phyloP scores from a whole-genome alignment of 2,888 invertebrate species.

The Phanerotoma sp. region DNA sequence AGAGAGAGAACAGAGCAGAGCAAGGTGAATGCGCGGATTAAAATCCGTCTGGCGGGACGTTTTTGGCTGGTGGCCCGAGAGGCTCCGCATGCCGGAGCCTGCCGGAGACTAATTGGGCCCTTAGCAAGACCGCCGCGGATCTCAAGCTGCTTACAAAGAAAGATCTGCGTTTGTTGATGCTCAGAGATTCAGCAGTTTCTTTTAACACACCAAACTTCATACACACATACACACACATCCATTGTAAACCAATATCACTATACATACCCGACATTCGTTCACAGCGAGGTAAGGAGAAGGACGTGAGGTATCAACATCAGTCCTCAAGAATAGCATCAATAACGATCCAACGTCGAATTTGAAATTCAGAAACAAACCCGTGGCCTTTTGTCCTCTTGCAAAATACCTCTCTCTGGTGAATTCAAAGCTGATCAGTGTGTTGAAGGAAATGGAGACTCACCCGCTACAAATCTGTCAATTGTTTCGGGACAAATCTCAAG shows the following conservation, averaged over 20 bases:
- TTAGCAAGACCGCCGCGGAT: slow-evolving; percentile 45
- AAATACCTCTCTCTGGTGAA: slow-evolving; percentile 15
- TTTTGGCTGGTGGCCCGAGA: slow-evolving; percentile 49
- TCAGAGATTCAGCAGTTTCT: no score
- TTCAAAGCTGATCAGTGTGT: no score
- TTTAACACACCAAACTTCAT: no score
- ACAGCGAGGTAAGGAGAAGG: no score
- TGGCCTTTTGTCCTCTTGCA: slow-evolving; percentile 44
- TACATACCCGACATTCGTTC: no score
- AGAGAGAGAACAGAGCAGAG: neutral
- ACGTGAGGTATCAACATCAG: no score
- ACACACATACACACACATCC: no score
- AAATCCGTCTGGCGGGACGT: slow-evolving; percentile 46
- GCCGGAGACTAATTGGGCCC: slow-evolving; percentile 57
- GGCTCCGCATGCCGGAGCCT: slow-evolving; percentile 46
- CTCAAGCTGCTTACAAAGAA: no score
- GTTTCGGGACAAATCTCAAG: slow-evolving; percentile 53
- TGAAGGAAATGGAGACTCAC: slow-evolving; percentile 26
- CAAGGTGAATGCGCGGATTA: slow-evolving; percentile 42
- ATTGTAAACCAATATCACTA: no score
- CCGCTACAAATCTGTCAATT: slow-evolving; percentile 57
- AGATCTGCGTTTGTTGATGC: no score
- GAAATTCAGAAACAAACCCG: slow-evolving; percentile 56
- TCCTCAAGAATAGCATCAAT: no score
- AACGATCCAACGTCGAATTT: slow-evolving; percentile 43